Evolutionary conservation across 2,797 vertebrate species (phyloP), one percentile per base, ranked within the genome.

Genomic region (Cuculus canorus): DNA sequence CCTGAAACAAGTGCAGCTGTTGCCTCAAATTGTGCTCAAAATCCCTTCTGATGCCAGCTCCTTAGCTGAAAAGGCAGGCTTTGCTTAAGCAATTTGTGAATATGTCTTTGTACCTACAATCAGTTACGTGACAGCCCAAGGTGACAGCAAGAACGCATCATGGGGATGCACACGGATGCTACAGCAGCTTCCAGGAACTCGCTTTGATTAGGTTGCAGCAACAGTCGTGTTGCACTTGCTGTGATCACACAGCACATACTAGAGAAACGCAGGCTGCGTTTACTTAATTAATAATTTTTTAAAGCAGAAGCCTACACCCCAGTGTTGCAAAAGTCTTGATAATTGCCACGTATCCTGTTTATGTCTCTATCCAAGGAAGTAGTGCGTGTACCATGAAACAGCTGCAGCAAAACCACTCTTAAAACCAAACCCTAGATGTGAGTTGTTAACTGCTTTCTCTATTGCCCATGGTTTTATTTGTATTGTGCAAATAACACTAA

Each of bases 311-410:
- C 69, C 41, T 53, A 94, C 89, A 88, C 71, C 35, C 66, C 65
- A 76, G 82, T 56, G 60, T 96, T 97, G 93, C 88, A 77, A 91
- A 95, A 96, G 80, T 8, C 71, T 70, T 50, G 33, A 19, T 95
- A 93, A 94, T 88, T 94, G 82, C 65, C 52, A 35, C 47, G 70
- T 56, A 86, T 96, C 87, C 86, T 95, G 90, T 91, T 94, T 95
- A 71, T 70, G 37, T 47, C 45, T 92, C 71, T 73, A 69, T 30
- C 43, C 78, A 79, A 68, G 52, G 60, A 94, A 64, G 35, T 18
- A 81, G 80, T 65, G 68, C 17, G 45, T 75, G 27, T 12, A 73
- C 17, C 32, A 66, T 3, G 23, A 60, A 77, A 68, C 9, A 88
- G 43, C 13, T n/a, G 32, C 93, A 78, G 52, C 52, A 65, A 57